These are phyloP conservation scores for Tipula lateralis DNA, from an alignment of 2,888 invertebrate species.

Conservation along the genomic window DNA sequence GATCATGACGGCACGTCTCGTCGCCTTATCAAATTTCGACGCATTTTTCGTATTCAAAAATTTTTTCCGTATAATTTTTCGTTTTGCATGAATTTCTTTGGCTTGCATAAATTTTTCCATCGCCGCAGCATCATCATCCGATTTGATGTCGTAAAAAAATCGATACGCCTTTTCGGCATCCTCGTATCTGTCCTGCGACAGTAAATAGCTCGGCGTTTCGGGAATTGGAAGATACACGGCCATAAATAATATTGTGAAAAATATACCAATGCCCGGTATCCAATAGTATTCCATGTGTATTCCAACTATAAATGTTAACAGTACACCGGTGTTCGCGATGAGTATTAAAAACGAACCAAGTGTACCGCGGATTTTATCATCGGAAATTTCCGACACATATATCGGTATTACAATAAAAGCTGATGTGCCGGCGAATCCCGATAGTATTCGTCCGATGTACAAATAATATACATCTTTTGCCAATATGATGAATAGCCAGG, in stretches of 20 bases:
- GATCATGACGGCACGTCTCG: conserved; percentile 40
- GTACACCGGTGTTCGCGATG: conserved; percentile 43
- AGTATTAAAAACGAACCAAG: conserved; percentile 45
- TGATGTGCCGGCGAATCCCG: conserved; percentile 43
- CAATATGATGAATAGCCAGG: conserved; percentile 43
- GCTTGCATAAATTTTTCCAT: neutral
- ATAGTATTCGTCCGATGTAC: conserved; percentile 40
- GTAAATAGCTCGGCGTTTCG: conserved; percentile 45
- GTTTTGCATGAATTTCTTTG: neutral
- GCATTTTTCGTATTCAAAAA: neutral
- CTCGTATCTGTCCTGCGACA: conserved; percentile 39
- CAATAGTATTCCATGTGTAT: conserved; percentile 40
- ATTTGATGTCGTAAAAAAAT: conserved; percentile 39
- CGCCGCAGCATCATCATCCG: neutral
- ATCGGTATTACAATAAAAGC: conserved; percentile 42
- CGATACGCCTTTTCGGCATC: conserved; percentile 44
- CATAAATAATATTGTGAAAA: conserved; percentile 40
- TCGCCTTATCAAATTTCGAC: conserved; percentile 37
- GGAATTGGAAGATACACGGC: conserved; percentile 43
- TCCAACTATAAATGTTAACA: conserved; percentile 42
- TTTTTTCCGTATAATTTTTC: neutral
- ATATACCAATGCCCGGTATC: conserved; percentile 40
- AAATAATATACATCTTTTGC: conserved; percentile 36
- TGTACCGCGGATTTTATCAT: conserved; percentile 46
- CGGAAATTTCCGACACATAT: conserved; percentile 44